Percentiles rank a stretch among this genome's conserved stretches.
phyloP scores from a whole-genome alignment of 2,797 vertebrate genomes.

The Tenualosa ilisha region DNA sequence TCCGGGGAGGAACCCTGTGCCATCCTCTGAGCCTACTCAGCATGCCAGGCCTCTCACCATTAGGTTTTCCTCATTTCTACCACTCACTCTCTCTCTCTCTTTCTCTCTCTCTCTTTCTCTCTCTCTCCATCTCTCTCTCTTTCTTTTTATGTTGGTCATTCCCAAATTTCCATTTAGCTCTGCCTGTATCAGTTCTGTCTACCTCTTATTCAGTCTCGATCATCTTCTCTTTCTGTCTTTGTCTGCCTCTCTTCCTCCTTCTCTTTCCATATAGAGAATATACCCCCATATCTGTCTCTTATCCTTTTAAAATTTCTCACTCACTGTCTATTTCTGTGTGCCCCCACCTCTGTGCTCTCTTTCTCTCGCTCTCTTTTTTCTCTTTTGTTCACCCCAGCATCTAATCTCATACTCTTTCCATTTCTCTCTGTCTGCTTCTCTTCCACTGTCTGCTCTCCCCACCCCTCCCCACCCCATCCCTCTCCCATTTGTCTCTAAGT shows the following conservation, averaged over 20 bases:
- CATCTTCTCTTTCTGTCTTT: background rate
- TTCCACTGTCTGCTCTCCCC: background rate
- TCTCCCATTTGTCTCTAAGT: background rate
- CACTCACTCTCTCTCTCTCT: slow-evolving; percentile 4
- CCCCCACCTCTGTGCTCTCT: background rate
- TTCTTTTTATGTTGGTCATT: background rate
- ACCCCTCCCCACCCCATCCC: background rate
- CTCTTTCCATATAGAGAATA: background rate
- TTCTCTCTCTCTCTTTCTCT: slow-evolving; percentile 15
- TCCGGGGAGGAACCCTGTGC: background rate
- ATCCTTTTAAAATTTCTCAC: background rate
- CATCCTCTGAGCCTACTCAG: background rate
- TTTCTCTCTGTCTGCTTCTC: background rate
- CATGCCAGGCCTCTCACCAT: background rate
- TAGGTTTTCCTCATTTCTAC: background rate
- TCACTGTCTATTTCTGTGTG: background rate
- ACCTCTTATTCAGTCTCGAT: background rate
- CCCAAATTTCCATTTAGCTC: background rate
- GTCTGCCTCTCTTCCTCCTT: background rate
- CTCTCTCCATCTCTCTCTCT: background rate
- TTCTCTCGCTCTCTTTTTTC: background rate
- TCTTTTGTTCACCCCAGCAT: background rate
- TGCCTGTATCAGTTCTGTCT: background rate
- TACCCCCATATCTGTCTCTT: background rate
- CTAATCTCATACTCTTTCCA: background rate